Evolutionary conservation across 2,797 vertebrate species (phyloP).

Genomic region (Pseudochromis fuscus): DNA sequence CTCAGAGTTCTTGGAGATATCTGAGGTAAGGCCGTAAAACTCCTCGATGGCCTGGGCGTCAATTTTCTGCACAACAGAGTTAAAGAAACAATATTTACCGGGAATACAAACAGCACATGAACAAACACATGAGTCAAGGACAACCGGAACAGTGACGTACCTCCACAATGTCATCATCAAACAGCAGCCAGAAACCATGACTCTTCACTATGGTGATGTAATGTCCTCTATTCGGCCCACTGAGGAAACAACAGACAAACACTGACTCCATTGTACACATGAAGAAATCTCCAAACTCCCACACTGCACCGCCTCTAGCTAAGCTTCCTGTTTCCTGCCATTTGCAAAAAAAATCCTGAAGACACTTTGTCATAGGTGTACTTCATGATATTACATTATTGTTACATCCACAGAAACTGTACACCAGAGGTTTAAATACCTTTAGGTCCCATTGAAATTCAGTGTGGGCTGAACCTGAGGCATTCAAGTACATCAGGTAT

Average conservation of each 20-base stretch:
- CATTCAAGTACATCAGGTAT: not conserved
- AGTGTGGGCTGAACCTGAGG: too few species aligned
- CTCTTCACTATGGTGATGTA: slow-evolving; percentile 99
- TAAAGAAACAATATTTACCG: slow-evolving; percentile 21
- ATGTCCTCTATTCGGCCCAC: slow-evolving; percentile 95
- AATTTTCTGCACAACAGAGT: slow-evolving; percentile 91
- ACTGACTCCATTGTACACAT: slow-evolving; percentile 2
- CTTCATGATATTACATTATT: not conserved
- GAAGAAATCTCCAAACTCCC: not conserved
- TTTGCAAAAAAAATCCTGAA: not conserved
- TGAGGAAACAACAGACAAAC: slow-evolving; percentile 70
- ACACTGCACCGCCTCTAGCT: not conserved
- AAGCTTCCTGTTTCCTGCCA: not conserved
- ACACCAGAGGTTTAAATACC: too few species aligned
- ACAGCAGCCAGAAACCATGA: slow-evolving; percentile 98
- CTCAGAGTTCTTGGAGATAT: slow-evolving; percentile 99
- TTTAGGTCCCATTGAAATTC: not conserved
- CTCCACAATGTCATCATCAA: slow-evolving; percentile 99
- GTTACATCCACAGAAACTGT: too few species aligned
- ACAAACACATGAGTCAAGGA: slow-evolving; percentile 30
- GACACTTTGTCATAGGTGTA: not conserved
- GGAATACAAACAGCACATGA: not conserved
- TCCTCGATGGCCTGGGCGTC: slow-evolving; percentile 99
- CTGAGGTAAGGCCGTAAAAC: slow-evolving; percentile 99
- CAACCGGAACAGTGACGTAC: slow-evolving; percentile 80